Conservation (phyloP, 2,888 invertebrate genomes). For the Anoncus sp. region DNA sequence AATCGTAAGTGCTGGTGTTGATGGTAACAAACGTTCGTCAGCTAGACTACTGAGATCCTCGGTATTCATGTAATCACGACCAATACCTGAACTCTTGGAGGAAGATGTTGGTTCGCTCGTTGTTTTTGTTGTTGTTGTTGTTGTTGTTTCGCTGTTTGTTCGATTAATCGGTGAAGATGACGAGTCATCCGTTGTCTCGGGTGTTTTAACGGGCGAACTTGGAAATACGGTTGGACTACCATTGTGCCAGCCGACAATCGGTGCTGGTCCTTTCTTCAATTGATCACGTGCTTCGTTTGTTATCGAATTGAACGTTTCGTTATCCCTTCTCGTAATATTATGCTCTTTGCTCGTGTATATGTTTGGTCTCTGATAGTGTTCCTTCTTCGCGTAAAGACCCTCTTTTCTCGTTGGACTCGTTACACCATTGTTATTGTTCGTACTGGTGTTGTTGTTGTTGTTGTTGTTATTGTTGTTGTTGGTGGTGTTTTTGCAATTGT, state of each 20-base stretch:
- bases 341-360: slow-evolving; percentile 58
- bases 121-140: neutral
- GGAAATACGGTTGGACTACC: slow-evolving; percentile 78
- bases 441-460: slow-evolving; percentile 41
- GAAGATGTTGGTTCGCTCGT: slow-evolving; percentile 66
- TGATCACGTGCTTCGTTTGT: slow-evolving; percentile 50
- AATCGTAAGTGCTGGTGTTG: slow-evolving; percentile 77
- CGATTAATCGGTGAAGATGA: neutral
- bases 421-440: slow-evolving; percentile 51
- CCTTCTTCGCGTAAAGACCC: slow-evolving; percentile 68
- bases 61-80: slow-evolving; percentile 81
- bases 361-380: slow-evolving; percentile 64
- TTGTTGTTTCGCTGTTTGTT: slow-evolving; percentile 23
- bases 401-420: slow-evolving; percentile 66
- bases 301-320: slow-evolving; percentile 25
- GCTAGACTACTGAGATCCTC: slow-evolving; percentile 77
- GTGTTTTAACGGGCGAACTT: slow-evolving; percentile 68
- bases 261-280: slow-evolving; percentile 73
- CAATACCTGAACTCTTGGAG: slow-evolving; percentile 84
- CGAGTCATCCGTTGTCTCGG: slow-evolving; percentile 46
- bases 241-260: slow-evolving; percentile 80
- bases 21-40: slow-evolving; percentile 75
- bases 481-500: slow-evolving; percentile 62
- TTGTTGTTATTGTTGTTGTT: slow-evolving; percentile 60
- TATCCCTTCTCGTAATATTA: slow-evolving; percentile 15